Percentiles rank a stretch among this genome's conserved stretches.
Evolutionary conservation across 2,113 vertebrate species (phyloP).

Genomic region (Taxidea taxus): DNA sequence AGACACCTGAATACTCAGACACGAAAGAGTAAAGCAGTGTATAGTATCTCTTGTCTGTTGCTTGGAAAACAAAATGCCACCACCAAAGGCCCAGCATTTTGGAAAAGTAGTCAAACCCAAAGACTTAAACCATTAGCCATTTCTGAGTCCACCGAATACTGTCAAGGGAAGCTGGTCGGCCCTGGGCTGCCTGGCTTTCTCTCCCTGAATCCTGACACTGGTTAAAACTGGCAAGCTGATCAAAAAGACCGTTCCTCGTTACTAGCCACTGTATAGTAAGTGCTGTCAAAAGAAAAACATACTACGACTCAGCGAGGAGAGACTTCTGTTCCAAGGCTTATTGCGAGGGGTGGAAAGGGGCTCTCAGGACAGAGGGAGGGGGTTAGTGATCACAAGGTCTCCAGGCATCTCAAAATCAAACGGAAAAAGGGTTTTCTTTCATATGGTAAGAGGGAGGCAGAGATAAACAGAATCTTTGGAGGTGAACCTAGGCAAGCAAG

Average conservation of each 20-base stretch:
- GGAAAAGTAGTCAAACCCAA: neutral
- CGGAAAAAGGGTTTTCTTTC: neutral
- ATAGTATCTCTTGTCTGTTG: neutral
- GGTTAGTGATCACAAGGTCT: neutral
- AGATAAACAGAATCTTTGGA: neutral
- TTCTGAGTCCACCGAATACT: neutral
- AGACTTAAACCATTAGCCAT: neutral
- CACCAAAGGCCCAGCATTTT: neutral
- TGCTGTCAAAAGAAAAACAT: neutral
- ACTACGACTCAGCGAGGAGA: neutral
- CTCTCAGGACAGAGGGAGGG: neutral
- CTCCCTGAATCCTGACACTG: neutral
- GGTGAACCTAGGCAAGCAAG: neutral
- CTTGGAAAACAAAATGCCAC: neutral
- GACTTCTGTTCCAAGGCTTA: neutral
- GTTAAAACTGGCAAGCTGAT: neutral
- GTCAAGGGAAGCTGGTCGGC: neutral
- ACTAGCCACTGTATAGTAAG: neutral
- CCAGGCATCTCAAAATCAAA: neutral
- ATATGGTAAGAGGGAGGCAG: neutral
- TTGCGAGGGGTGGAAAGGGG: neutral
- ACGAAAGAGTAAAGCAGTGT: neutral
- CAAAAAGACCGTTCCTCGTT: neutral
- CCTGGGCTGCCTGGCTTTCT: neutral
- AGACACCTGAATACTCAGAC: neutral